Percentiles rank a stretch among this genome's conserved stretches.
phyloP scores from a whole-genome alignment of 2,113 vertebrate species.

The Helogale parvula region DNA sequence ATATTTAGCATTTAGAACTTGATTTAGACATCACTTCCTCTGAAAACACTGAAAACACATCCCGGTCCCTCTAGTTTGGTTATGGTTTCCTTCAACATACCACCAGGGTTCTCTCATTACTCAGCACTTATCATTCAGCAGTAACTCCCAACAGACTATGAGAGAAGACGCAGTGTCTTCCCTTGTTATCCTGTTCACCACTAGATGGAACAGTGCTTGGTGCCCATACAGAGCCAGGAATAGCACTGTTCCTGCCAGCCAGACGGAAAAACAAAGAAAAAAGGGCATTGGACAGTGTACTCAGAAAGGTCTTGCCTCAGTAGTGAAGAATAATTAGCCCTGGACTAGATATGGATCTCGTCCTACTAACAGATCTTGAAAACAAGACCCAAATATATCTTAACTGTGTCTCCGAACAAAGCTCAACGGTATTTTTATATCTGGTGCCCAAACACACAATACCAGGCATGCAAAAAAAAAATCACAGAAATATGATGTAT shows the following conservation, averaged over 20 bases:
- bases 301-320: not conserved
- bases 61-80: not conserved
- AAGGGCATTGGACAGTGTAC: not conserved
- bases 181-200: not conserved
- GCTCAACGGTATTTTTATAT: not conserved
- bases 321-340: not conserved
- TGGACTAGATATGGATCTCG: not conserved
- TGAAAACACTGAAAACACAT: not conserved
- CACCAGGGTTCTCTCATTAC: not conserved
- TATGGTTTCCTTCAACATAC: not conserved
- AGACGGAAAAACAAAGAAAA: not conserved
- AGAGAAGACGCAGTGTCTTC: not conserved
- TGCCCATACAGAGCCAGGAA: not conserved
- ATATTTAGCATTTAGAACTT: not conserved
- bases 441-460: not conserved
- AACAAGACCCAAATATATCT: not conserved
- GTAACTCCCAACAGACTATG: not conserved
- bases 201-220: not conserved
- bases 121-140: not conserved
- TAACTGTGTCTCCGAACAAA: not conserved
- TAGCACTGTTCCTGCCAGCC: not conserved
- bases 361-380: not conserved
- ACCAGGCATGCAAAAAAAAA: conserved; percentile 10
- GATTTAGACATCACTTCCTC: not conserved
- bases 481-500: not conserved